Conservation (phyloP, 2,888 invertebrate species). For the Eupithecia subfuscata region DNA sequence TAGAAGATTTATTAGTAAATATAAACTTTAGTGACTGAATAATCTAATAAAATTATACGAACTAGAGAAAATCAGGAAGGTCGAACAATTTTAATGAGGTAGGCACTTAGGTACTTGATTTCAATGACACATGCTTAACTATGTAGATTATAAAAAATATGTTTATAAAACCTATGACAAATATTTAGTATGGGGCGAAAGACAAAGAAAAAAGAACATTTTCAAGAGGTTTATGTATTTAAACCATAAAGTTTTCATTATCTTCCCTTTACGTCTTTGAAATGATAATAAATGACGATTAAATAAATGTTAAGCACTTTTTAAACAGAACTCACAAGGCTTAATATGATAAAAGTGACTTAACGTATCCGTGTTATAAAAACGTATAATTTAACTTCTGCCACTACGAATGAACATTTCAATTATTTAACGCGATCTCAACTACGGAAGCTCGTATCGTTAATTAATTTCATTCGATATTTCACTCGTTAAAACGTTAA, state of each 20-base stretch:
- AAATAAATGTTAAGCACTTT: conserved; percentile 22
- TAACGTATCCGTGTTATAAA: conserved; percentile 34
- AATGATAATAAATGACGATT: conserved; percentile 24
- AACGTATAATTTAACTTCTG: conserved; percentile 45
- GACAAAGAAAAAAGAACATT: not conserved
- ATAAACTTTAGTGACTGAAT: not conserved
- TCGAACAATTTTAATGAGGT: not conserved
- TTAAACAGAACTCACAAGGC: conserved; percentile 17
- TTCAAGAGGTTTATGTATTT: not conserved
- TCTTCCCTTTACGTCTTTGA: conserved; percentile 37
- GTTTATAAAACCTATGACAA: not conserved
- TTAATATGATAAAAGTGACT: conserved; percentile 32
- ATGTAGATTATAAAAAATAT: not conserved
- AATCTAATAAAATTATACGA: not conserved
- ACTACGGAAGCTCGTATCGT: conserved; percentile 60
- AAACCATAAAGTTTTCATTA: conserved; percentile 23
- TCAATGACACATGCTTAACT: not conserved
- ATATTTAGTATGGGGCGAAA: not conserved
- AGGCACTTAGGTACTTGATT: not conserved
- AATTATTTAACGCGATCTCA: conserved; percentile 49
- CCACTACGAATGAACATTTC: conserved; percentile 54
- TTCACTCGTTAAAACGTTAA: conserved; percentile 68
- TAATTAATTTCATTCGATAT: conserved; percentile 70
- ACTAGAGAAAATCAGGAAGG: not conserved
- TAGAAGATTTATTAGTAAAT: not conserved